Base-by-base conservation (phyloP, 2,888 invertebrate genomes). In the Acleris holmiana region DNA sequence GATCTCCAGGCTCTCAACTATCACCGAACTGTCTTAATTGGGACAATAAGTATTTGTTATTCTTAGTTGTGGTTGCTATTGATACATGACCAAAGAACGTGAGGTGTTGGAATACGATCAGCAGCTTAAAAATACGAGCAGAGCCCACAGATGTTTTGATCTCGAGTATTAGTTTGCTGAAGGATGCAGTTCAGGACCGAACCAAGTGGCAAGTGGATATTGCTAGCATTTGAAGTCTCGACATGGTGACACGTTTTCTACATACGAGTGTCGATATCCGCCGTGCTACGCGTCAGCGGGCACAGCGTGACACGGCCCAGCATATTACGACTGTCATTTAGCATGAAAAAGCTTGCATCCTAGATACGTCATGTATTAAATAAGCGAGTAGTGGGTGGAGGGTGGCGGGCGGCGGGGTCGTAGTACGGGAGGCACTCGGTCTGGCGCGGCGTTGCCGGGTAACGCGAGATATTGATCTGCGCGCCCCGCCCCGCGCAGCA, bases 371-470 rank as follows among this genome's bases (percentile, higher is more conserved):
- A 86, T 84, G 86, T 88, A 88, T 91, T 89, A 91, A 91, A 91
- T 91, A 91, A 91, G 88, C 86, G 89, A 86, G 83, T 85, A 86
- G 88, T 85, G 86, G 85, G 86, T 75, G 79, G 78, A 79, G 74
- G 71, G 68, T 70, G 70, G 75, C 73, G 72, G 71, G 76, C 73
- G 71, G 72, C 71, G 76, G 78, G 81, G 84, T 84, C 86, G 89
- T 88, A 91, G 92, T 90, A 92, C 93, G 88, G 92, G 93, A 93
- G 94, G 93, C 94, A 93, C 93, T 93, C 93, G 91, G 94, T 94
- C 93, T 93, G 93, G 94, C 93, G 89, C 92, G 93, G 93, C 93
- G 93, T 94, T 86, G 88, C 93, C 92, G 92, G 91, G 93, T 84
- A 89, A 94, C 94, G 85, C 79, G 86, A 86, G 88, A 88, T 90